Percentiles rank a stretch among this genome's conserved stretches.
phyloP scores from a whole-genome alignment of 2,888 invertebrate genomes.

The Ophion obscuratus region DNA sequence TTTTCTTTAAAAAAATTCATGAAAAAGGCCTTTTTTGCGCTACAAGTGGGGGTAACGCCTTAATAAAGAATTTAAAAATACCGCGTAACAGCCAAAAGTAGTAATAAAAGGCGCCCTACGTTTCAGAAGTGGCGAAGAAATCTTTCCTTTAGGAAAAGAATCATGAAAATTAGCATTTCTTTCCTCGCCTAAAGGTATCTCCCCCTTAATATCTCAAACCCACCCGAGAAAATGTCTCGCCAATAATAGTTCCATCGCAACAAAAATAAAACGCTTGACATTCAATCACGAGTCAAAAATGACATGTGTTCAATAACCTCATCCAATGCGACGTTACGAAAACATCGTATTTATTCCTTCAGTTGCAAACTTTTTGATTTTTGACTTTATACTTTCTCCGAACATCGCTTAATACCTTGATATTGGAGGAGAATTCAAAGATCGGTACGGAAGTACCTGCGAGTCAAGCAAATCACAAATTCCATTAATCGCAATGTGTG shows the following conservation, averaged over 20 bases:
- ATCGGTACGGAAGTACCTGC: neutral
- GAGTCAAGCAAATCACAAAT: neutral
- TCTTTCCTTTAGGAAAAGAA: too few species aligned
- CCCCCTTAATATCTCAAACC: too few species aligned
- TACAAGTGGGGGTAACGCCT: too few species aligned
- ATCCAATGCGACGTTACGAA: neutral
- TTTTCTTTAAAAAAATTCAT: too few species aligned
- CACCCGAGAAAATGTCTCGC: neutral
- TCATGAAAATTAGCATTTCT: too few species aligned
- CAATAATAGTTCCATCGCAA: neutral
- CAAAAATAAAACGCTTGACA: neutral
- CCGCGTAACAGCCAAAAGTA: too few species aligned
- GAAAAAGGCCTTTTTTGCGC: too few species aligned
- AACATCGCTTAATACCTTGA: neutral
- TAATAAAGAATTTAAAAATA: too few species aligned
- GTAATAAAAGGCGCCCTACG: too few species aligned
- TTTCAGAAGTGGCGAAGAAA: too few species aligned
- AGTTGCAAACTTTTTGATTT: neutral
- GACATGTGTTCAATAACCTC: neutral
- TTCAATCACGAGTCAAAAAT: neutral
- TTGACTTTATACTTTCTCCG: neutral
- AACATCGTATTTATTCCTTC: neutral
- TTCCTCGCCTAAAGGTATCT: too few species aligned
- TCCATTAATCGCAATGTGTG: slow-evolving; percentile 70
- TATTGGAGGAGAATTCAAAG: neutral